Percentiles rank a stretch among this genome's conserved stretches.
These are phyloP conservation scores for Sipha flava DNA, from an alignment of 1,140 invertebrate genomes.

Conservation along the genomic window DNA sequence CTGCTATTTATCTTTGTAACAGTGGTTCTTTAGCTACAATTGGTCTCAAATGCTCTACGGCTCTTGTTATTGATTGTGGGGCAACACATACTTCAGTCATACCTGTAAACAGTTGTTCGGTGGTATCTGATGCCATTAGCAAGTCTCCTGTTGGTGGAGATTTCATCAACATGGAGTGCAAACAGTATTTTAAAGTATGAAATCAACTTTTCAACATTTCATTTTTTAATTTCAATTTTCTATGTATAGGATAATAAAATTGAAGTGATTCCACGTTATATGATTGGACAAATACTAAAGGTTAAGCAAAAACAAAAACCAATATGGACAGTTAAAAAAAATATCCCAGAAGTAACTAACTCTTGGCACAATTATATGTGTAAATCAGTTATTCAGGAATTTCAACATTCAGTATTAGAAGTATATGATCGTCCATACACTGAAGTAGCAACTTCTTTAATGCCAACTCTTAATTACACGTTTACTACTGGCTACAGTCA, in stretches of 20 bases:
- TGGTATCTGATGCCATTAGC: slow-evolving; percentile 71
- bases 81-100: slow-evolving; percentile 80
- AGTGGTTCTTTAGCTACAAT: slow-evolving; percentile 84
- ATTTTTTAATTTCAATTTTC: not conserved
- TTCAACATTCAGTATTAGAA: slow-evolving; percentile 60
- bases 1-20: slow-evolving; percentile 80
- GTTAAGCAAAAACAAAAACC: slow-evolving; percentile 68
- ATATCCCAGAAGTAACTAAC: slow-evolving; percentile 66
- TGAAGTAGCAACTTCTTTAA: slow-evolving; percentile 60
- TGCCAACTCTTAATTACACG: slow-evolving; percentile 75
- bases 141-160: slow-evolving; percentile 85
- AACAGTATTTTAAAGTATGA: slow-evolving; percentile 61
- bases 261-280: slow-evolving; percentile 74
- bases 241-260: slow-evolving; percentile 62
- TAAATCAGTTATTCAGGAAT: slow-evolving; percentile 66
- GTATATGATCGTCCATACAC: slow-evolving; percentile 68
- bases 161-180: slow-evolving; percentile 78
- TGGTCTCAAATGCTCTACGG: slow-evolving; percentile 76
- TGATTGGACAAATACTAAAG: slow-evolving; percentile 67
- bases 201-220: not conserved
- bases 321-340: slow-evolving; percentile 64
- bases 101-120: slow-evolving; percentile 83
- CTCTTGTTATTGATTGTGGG: slow-evolving; percentile 76
- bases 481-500: slow-evolving; percentile 80
- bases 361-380: slow-evolving; percentile 80